These are phyloP conservation scores for Austrofundulus limnaeus DNA, from an alignment of 2,113 vertebrate species.

Conservation along the genomic window DNA sequence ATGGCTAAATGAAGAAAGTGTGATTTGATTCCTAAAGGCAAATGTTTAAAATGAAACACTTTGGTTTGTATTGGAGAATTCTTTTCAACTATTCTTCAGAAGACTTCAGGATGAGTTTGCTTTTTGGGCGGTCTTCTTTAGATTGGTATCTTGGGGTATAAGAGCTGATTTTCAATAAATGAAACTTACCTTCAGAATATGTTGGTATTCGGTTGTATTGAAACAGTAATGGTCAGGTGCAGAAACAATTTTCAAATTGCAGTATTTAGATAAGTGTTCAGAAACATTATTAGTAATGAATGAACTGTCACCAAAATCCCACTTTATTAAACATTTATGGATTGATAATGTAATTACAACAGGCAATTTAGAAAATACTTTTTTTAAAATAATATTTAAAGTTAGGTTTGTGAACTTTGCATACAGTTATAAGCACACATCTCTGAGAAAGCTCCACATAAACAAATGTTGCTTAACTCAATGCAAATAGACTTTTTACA, in stretches of 20 bases:
- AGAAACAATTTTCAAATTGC: background rate
- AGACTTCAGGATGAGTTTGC: background rate
- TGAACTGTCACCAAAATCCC: too few relatives aligned
- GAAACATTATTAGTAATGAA: too few relatives aligned
- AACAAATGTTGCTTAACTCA: too few relatives aligned
- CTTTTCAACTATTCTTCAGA: background rate
- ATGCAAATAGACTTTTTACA: too few relatives aligned
- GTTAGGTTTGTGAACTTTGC: too few relatives aligned
- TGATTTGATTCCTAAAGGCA: background rate
- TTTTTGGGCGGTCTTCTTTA: background rate
- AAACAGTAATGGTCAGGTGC: background rate
- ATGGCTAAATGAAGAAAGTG: background rate
- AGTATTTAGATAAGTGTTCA: too few relatives aligned
- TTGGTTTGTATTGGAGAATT: background rate
- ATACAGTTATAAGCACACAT: too few relatives aligned
- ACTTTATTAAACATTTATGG: too few relatives aligned
- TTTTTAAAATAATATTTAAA: too few relatives aligned
- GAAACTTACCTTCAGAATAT: background rate
- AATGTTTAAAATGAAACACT: background rate
- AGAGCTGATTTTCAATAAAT: background rate
- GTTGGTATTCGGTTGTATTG: background rate
- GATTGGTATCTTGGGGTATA: background rate
- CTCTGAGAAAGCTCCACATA: too few relatives aligned
- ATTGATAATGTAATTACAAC: too few relatives aligned
- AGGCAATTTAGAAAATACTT: too few relatives aligned